Conservation (phyloP, 2,113 vertebrate species). For the Cynoglossus semilaevis region DNA sequence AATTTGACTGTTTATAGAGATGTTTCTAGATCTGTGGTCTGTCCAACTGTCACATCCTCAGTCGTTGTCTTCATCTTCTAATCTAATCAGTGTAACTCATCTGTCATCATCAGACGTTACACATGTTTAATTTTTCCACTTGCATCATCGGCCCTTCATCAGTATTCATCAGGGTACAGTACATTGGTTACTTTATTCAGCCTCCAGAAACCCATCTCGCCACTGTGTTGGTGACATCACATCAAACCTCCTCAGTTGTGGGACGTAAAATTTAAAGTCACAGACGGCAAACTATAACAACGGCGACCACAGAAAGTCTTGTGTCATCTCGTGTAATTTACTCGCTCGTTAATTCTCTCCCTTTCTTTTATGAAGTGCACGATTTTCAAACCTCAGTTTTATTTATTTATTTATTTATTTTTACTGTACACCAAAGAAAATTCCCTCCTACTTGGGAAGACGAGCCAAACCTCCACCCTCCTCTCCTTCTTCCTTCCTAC, state of each 20-base stretch:
- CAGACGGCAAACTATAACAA: conserved; percentile 34
- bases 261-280: background rate
- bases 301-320: conserved; percentile 39
- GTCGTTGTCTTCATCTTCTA: background rate
- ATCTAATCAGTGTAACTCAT: background rate
- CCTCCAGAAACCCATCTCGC: conserved; percentile 2
- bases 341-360: conserved; percentile 38
- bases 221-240: conserved; percentile 12
- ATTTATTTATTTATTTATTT: conserved; percentile 19
- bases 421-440: conserved; percentile 16
- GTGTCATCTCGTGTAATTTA: conserved; percentile 41
- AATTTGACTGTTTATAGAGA: no score
- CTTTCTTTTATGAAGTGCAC: conserved; percentile 10
- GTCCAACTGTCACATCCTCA: no score
- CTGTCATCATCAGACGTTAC: background rate
- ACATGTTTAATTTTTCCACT: conserved; percentile 7
- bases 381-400: conserved; percentile 16
- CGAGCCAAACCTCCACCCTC: conserved; percentile 26
- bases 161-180: background rate
- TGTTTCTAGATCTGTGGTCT: no score
- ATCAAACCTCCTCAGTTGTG: conserved; percentile 13
- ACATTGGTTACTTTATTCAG: background rate
- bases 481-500: conserved; percentile 3
- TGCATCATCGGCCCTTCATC: conserved; percentile 19
- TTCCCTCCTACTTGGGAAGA: conserved; percentile 39